Percentiles rank a stretch among this genome's conserved stretches.
Conservation (phyloP, 1,140 invertebrate species). For the Episyrphus balteatus region DNA sequence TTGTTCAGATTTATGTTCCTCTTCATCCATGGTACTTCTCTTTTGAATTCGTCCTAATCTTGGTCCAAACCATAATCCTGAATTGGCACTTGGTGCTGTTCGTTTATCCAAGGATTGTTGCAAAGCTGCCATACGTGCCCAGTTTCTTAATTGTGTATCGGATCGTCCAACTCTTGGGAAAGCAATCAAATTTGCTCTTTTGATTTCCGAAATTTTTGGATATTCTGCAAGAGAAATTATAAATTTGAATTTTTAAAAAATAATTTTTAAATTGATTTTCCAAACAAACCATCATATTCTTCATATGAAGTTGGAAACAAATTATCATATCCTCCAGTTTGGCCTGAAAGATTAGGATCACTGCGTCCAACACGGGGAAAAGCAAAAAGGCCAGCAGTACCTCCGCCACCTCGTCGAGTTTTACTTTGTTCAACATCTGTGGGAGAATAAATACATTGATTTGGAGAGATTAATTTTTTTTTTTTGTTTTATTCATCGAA, state of each 20-base stretch:
- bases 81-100: constrained; percentile 30
- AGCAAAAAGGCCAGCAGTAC: constrained; percentile 42
- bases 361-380: constrained; percentile 45
- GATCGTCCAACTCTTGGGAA: constrained; percentile 44
- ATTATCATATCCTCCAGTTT: constrained; percentile 7
- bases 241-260: not conserved
- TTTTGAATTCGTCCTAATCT: constrained; percentile 36
- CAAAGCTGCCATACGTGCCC: constrained; percentile 26
- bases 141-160: constrained; percentile 31
- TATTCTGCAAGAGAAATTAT: constrained; percentile 13
- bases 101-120: constrained; percentile 31
- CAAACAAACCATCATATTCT: constrained; percentile 29
- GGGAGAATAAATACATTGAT: not conserved
- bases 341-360: constrained; percentile 24
- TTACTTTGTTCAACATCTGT: constrained; percentile 25
- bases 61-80: constrained; percentile 47
- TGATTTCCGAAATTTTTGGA: constrained; percentile 22
- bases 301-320: constrained; percentile 19
- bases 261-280: not conserved
- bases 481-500: too few relatives aligned
- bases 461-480: not conserved
- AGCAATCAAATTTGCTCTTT: constrained; percentile 40
- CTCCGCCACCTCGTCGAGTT: constrained; percentile 28
- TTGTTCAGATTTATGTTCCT: not conserved
- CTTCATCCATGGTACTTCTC: constrained; percentile 4